These are phyloP conservation scores for Cephus runcator DNA, from an alignment of 2,888 invertebrate genomes.

Conservation along the genomic window DNA sequence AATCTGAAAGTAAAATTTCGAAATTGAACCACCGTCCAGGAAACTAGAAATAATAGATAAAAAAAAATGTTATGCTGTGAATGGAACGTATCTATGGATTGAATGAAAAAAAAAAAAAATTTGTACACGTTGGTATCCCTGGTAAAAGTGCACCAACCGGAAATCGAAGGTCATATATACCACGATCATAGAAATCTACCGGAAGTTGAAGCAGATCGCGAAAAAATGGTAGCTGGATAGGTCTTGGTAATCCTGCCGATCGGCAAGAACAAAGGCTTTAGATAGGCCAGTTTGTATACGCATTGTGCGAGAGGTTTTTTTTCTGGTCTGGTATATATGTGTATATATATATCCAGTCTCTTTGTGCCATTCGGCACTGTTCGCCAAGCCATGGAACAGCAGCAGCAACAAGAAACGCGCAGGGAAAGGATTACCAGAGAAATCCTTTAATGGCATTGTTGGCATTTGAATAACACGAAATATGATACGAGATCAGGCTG, in stretches of 20 bases:
- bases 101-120: no score
- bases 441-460: slow-evolving; percentile 65
- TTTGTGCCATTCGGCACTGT: slow-evolving; percentile 4
- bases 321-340: slow-evolving; percentile 32
- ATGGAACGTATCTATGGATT: no score
- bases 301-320: slow-evolving; percentile 50
- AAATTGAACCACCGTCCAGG: not conserved
- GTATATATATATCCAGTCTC: slow-evolving; percentile 14
- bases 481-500: slow-evolving; percentile 59
- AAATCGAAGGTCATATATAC: no score
- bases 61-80: no score
- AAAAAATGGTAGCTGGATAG: not conserved
- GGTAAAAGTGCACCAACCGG: no score
- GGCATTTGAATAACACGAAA: slow-evolving; percentile 65
- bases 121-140: no score
- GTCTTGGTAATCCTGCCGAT: slow-evolving; percentile 33
- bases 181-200: no score
- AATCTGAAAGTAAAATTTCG: not conserved
- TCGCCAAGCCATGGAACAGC: not conserved
- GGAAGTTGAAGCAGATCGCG: not conserved
- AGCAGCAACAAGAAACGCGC: not conserved
- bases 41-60: no score
- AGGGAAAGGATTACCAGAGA: slow-evolving; percentile 54
- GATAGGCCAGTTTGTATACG: slow-evolving; percentile 43
- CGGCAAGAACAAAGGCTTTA: slow-evolving; percentile 55